These are phyloP conservation scores for Scaptomyza pallida DNA, from an alignment of 1,140 invertebrate genomes.

Conservation along the genomic window DNA sequence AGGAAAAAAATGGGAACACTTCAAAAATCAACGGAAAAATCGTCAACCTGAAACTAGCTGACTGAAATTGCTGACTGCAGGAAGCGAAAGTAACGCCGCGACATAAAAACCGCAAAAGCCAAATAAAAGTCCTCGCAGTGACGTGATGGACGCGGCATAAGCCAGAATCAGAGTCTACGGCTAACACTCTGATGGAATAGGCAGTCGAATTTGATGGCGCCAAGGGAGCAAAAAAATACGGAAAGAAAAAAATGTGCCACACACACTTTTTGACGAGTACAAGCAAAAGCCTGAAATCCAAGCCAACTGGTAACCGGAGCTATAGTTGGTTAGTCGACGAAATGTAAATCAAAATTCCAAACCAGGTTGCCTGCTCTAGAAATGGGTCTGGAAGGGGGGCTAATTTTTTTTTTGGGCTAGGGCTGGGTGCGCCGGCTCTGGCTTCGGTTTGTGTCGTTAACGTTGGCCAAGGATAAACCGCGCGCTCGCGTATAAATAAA, in stretches of 20 bases:
- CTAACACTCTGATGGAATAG: conserved; percentile 30
- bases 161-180: conserved; percentile 21
- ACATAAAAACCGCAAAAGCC: conserved; percentile 69
- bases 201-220: conserved; percentile 62
- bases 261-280: conserved; percentile 23
- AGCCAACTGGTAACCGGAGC: conserved; percentile 25
- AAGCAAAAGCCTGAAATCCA: conserved; percentile 56
- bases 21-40: conserved; percentile 27
- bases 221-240: neutral
- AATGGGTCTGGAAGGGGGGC: too few relatives aligned
- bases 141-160: conserved; percentile 49
- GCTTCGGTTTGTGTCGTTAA: conserved; percentile 27
- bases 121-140: conserved; percentile 67
- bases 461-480: conserved; percentile 64
- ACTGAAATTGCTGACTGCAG: conserved; percentile 55
- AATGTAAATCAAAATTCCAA: conserved; percentile 76
- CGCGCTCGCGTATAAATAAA: conserved; percentile 77
- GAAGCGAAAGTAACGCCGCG: conserved; percentile 34
- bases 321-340: conserved; percentile 65
- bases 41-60: conserved; percentile 54
- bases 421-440: conserved; percentile 17
- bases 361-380: conserved; percentile 32
- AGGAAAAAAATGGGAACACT: conserved; percentile 19
- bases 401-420: too few relatives aligned
- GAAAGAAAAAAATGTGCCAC: conserved; percentile 9